Evolutionary conservation across 2,113 vertebrate genomes (phyloP), one percentile per base, ranked within the genome.

Genomic region (Trematocara marginatum): DNA sequence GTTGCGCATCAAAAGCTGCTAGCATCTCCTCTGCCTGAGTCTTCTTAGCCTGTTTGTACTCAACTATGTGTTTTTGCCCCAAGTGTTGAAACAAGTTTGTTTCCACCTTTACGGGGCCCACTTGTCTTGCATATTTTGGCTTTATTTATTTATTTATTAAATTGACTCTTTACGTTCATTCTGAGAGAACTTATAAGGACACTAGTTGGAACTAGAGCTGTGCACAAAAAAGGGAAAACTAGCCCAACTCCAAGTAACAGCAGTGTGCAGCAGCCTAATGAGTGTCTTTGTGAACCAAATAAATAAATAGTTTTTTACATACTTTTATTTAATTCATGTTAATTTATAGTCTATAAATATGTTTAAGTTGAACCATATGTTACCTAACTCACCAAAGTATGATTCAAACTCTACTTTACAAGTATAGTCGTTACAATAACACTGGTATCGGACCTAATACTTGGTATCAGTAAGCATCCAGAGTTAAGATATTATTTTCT

Each of bases 381-480:
- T 76, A 29, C 42, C 42, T 49, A 47, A 76, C 0, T 49, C 26
- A 0, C 1, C 6, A 49, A 76, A 76, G 10, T 31, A 51, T 76
- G 71, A 49, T 0, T 74, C 66, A 47, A 45, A 10, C 66, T 74
- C 0, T 76, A 49, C 15, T 49, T 76, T 47, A 76, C 26, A 18
- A 49, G 15, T 49, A 76, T 16, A 49, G 42, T 51, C 6, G 0
- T 76, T 76, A 49, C 0, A 0, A 51, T 76, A 49, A 49, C 42
- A 76, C 45, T 49, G 26, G 26, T n/a, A 34, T 76, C 10, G 6
- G 45, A 31, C 47, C 10, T 29, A 49, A 18, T 31, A 76, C 15
- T 0, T n/a, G 26, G 45, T 76, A 51, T 76, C 0, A n/a, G 26
- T 49, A 47, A 26, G 8, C 6, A 47, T 29, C 1, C 8, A 2